These are phyloP conservation scores for Drosophila willistoni DNA, from an alignment of 1,140 invertebrate species.

Conservation along the genomic window DNA sequence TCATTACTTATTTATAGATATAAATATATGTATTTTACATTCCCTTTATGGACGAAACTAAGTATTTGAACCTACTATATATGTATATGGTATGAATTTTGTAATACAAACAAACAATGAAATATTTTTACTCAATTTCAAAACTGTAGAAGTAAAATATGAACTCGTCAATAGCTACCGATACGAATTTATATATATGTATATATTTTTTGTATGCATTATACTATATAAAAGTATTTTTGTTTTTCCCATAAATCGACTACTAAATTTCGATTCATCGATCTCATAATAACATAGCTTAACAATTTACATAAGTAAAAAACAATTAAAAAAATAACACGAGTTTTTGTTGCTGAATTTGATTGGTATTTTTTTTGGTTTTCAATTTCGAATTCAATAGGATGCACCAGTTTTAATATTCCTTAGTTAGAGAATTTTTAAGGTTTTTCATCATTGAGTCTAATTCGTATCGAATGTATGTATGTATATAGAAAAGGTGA, in stretches of 20 bases:
- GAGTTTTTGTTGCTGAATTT: conserved; percentile 24
- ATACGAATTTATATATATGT: conserved; percentile 29
- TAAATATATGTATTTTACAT: not conserved
- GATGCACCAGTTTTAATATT: not conserved
- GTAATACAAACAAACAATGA: conserved; percentile 41
- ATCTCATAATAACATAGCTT: conserved; percentile 10
- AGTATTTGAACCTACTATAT: conserved; percentile 8
- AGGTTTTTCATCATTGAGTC: not conserved
- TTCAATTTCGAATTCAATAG: not conserved
- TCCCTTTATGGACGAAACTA: conserved; percentile 19
- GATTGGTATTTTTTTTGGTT: no score
- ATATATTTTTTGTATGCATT: conserved; percentile 3
- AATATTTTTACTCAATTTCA: conserved; percentile 8
- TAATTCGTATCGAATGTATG: not conserved
- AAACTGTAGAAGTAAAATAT: conserved; percentile 40
- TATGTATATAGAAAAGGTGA: not conserved
- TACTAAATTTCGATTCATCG: conserved; percentile 36
- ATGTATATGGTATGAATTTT: conserved; percentile 8
- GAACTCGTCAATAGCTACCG: conserved; percentile 48
- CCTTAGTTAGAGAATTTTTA: not conserved
- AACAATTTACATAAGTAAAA: conserved; percentile 16
- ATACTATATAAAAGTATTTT: not conserved
- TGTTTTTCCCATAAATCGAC: conserved; percentile 21
- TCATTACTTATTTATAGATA: not conserved
- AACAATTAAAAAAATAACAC: conserved; percentile 3